Evolutionary conservation across 2,797 vertebrate genomes (phyloP), one percentile per base, ranked within the genome.

Genomic region (Aselliscus stoliczkanus): DNA sequence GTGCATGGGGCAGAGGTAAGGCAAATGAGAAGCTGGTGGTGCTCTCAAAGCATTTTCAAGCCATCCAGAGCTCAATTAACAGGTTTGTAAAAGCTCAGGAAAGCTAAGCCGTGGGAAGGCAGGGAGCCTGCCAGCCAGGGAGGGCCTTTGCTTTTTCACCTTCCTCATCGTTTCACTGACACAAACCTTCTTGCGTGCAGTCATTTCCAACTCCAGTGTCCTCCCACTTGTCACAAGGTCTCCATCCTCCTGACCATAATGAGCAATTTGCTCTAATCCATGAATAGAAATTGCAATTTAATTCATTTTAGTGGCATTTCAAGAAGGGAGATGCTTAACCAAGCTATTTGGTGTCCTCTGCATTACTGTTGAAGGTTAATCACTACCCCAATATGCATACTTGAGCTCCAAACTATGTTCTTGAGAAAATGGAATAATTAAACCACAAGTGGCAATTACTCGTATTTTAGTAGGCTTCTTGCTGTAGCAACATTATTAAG

Each of bases 201-300:
- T 98, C 93, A 98, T 98, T 97, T 98, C 98, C 42, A 98, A 97
- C 76, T 98, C 96, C 70, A 97, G 81, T 44, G 95, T 96, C 98
- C 98, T 98, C 97, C 98, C 96, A 92, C 95, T 97, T 94, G 98
- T 98, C 93, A 98, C 83, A 86, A 98, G 98, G 76, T 98, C 98
- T 92, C 86, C 69, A 37, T 93, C 69, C 14, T 39, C 42, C 56
- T 94, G 95, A 81, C 95, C 87, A 81, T 92, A 93, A 97, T 95
- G 90, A 91, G 96, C 97, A 95, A 97, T 95, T 97, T 0, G 0
- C 80, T 97, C n/a, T 80, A 92, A 94, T 69, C 92, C 56, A 54
- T 96, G 97, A 98, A 97, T 97, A 96, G 93, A 96, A 94, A 97
- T 96, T 29, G 4, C 94, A 96, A 79, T 86, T 97, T 96, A 88